These are phyloP conservation scores for Gonocerus acuteangulatus DNA, from an alignment of 2,888 invertebrate species.

Conservation along the genomic window DNA sequence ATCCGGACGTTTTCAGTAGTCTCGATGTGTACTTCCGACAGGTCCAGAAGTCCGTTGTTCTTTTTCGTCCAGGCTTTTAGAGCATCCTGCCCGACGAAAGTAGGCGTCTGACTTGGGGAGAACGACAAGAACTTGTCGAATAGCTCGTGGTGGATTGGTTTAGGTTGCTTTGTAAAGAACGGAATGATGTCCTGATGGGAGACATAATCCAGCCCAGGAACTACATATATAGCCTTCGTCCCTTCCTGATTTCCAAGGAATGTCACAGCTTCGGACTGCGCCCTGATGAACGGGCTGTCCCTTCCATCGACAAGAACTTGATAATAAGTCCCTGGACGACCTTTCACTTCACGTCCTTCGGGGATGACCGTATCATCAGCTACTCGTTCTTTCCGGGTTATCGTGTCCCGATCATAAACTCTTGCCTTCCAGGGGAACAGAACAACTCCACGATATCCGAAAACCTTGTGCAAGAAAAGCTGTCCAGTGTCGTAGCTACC, in stretches of 20 bases:
- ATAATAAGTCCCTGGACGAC: slow-evolving; percentile 88
- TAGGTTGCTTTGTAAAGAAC: slow-evolving; percentile 77
- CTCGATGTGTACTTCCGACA: slow-evolving; percentile 94
- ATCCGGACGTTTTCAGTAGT: slow-evolving; percentile 93
- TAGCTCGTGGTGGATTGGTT: slow-evolving; percentile 87
- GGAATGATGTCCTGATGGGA: slow-evolving; percentile 96
- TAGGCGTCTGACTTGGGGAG: slow-evolving; percentile 75
- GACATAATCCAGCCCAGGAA: slow-evolving; percentile 95
- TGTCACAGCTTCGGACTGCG: slow-evolving; percentile 94
- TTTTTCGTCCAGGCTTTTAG: slow-evolving; percentile 92
- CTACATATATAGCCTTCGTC: slow-evolving; percentile 87
- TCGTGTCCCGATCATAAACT: slow-evolving; percentile 81
- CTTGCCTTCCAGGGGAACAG: slow-evolving; percentile 94
- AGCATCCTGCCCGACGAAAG: slow-evolving; percentile 81
- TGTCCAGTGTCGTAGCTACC: slow-evolving; percentile 92
- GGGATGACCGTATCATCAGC: neutral
- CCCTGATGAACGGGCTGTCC: slow-evolving; percentile 94
- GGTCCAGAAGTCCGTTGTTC: slow-evolving; percentile 92
- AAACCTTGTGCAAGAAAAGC: slow-evolving; percentile 89
- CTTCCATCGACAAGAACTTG: slow-evolving; percentile 95
- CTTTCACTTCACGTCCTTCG: slow-evolving; percentile 70
- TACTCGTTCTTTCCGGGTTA: neutral
- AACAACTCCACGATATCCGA: slow-evolving; percentile 96
- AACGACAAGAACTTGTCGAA: slow-evolving; percentile 90
- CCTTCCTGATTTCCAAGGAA: slow-evolving; percentile 94